These are phyloP conservation scores for Hyposoter dolosus DNA, from an alignment of 2,888 invertebrate species.

Conservation along the genomic window DNA sequence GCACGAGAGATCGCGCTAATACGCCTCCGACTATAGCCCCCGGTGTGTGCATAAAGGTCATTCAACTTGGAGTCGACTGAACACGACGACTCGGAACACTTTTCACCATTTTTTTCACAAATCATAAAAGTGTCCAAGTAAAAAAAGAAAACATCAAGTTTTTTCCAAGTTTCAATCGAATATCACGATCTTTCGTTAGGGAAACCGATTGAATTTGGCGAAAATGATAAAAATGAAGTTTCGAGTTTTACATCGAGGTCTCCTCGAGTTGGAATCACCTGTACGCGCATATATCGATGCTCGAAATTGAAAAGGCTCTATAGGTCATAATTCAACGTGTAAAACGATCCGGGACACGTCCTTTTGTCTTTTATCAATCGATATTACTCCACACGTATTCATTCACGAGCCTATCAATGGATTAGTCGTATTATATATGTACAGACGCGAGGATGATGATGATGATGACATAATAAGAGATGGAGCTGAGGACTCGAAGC, in stretches of 20 bases:
- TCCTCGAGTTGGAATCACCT: neutral
- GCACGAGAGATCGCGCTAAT: conserved; percentile 60
- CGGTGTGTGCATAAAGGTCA: conserved; percentile 8
- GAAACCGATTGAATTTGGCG: neutral
- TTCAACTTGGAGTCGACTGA: neutral
- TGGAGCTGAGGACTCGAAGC: conserved; percentile 16
- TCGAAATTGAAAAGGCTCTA: conserved; percentile 2
- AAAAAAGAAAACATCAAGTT: neutral
- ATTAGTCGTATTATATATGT: neutral
- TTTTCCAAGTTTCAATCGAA: too few relatives aligned
- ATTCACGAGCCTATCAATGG: neutral
- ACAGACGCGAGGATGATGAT: neutral
- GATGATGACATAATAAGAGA: conserved; percentile 35
- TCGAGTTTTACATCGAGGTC: neutral
- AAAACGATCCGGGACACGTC: conserved; percentile 12
- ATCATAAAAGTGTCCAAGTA: neutral
- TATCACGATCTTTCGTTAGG: neutral
- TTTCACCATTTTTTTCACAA: neutral
- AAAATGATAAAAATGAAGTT: neutral
- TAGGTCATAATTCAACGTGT: conserved; percentile 6
- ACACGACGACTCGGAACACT: neutral
- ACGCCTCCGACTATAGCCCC: conserved; percentile 46
- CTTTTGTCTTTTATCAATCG: conserved; percentile 17
- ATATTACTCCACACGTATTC: conserved; percentile 9
- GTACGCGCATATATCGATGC: neutral